These are phyloP conservation scores for Agrotis ipsilon DNA, from an alignment of 2,888 invertebrate genomes.

Conservation along the genomic window DNA sequence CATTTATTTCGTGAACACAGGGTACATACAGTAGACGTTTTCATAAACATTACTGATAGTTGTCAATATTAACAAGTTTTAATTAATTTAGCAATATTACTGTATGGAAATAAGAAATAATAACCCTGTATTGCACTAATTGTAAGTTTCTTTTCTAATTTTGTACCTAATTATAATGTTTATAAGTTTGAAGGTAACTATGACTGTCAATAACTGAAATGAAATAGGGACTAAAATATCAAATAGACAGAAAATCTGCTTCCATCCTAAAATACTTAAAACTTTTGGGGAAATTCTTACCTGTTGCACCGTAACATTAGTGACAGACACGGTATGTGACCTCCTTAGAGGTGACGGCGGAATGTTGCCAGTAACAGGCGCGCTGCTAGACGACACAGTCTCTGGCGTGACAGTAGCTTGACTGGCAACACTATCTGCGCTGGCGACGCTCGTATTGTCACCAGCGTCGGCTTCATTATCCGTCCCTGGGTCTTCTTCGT, in stretches of 20 bases:
- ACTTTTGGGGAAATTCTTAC: slow-evolving; percentile 46
- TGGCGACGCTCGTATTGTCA: slow-evolving; percentile 78
- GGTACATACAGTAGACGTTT: too few species aligned
- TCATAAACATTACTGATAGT: too few species aligned
- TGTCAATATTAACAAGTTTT: too few species aligned
- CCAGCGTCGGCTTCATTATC: slow-evolving; percentile 76
- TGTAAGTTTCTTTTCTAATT: too few species aligned
- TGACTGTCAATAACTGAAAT: too few species aligned
- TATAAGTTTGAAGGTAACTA: too few species aligned
- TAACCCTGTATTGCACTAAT: too few species aligned
- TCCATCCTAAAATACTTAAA: too few species aligned
- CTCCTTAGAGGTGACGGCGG: slow-evolving; percentile 82
- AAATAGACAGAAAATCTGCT: neutral
- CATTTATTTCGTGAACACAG: too few species aligned
- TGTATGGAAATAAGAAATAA: too few species aligned
- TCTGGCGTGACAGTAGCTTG: slow-evolving; percentile 85
- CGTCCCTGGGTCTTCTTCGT: slow-evolving; percentile 77
- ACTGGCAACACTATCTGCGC: slow-evolving; percentile 78
- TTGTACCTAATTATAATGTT: too few species aligned
- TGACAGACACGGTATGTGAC: slow-evolving; percentile 83
- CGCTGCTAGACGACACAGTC: slow-evolving; percentile 83
- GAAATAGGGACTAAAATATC: neutral
- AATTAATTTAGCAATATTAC: too few species aligned
- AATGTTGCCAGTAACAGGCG: slow-evolving; percentile 75
- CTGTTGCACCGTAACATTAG: slow-evolving; percentile 73